Evolutionary conservation across 1,140 invertebrate genomes (phyloP).

Genomic region (Diplogasteroides magnus): DNA sequence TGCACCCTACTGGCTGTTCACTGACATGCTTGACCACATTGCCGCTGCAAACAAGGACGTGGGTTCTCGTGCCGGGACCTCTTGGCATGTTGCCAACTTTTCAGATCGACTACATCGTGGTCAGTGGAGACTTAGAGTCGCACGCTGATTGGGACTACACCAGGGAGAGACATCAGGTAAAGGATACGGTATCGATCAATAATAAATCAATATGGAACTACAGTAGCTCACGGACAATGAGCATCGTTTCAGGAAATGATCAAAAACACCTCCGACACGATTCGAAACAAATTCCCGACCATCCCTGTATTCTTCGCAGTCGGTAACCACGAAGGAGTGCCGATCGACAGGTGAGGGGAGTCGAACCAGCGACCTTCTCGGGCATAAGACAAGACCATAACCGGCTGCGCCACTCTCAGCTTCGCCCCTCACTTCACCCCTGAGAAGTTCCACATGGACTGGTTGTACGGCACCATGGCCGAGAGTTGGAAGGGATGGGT

Average conservation of each 20-base stretch:
- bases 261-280: slow-evolving; percentile 4
- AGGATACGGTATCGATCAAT: too few relatives aligned
- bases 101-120: background rate
- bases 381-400: too few relatives aligned
- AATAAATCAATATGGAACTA: too few relatives aligned
- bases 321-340: slow-evolving; percentile 38
- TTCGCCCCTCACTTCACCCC: slow-evolving; percentile 30
- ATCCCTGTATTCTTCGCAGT: slow-evolving; percentile 27
- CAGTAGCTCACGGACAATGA: too few relatives aligned
- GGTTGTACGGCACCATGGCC: slow-evolving; percentile 37
- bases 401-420: too few relatives aligned
- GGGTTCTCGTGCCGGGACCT: too few relatives aligned
- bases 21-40: background rate
- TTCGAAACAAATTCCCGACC: slow-evolving; percentile 30
- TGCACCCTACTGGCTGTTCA: background rate
- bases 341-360: slow-evolving; percentile 23
- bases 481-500: slow-evolving; percentile 31
- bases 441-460: slow-evolving; percentile 34
- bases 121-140: background rate
- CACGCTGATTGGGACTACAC: background rate
- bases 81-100: too few relatives aligned
- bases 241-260: background rate
- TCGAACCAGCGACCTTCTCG: too few relatives aligned
- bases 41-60: background rate
- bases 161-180: background rate